Base-by-base conservation (phyloP, 2,797 vertebrate species). In the Epinephelus malabaricus region DNA sequence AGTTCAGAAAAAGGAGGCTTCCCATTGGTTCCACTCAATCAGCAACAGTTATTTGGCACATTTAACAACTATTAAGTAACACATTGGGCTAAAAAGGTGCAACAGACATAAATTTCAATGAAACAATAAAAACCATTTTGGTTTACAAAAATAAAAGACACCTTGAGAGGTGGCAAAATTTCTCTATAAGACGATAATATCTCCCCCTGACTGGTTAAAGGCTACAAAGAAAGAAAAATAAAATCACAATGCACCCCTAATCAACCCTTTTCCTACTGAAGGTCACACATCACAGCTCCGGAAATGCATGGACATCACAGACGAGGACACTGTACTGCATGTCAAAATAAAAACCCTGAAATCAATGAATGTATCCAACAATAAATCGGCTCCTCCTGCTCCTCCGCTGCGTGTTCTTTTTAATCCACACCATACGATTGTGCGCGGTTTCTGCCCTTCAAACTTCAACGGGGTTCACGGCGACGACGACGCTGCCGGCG, bases 11-110 rank as follows among this genome's bases (percentile, higher is more conserved):
- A 67, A 64, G 72, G 59, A 76, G 87, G 88, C 83, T 85, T 88
- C 81, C 83, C 80, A 84, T 78, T 82, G 86, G 83, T 86, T 87
- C 83, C 83, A 68, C 78, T 88, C 79, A 17, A 71, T 91, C 89
- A 81, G 81, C 82, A 69, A 92, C 89, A 94, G 89, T 92, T 91
- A 88, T 96, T 95, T 95, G 95, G 95, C 95, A 96, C 95, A 95
- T 94, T 87, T 72, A 88, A 94, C 90, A 90, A 86, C 87, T 82
- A 87, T 63, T 90, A 88, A 93, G 88, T 89, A 93, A 92, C 90
- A 93, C 91, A 83, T 87, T 30, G 78, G 86, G 92, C 88, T 80
- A 89, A 92, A 83, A 95, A 95, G 93, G 94, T 95, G 94, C 94
- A 93, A 94, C 69, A 73, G 9, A 94, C 86, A 69, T 61, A 78